A percentile compares a stretch with the other conserved stretches of the same genome.
These are phyloP conservation scores for Manis crassicaudata DNA, from an alignment of 2,797 vertebrate species.

Conservation along the genomic window DNA sequence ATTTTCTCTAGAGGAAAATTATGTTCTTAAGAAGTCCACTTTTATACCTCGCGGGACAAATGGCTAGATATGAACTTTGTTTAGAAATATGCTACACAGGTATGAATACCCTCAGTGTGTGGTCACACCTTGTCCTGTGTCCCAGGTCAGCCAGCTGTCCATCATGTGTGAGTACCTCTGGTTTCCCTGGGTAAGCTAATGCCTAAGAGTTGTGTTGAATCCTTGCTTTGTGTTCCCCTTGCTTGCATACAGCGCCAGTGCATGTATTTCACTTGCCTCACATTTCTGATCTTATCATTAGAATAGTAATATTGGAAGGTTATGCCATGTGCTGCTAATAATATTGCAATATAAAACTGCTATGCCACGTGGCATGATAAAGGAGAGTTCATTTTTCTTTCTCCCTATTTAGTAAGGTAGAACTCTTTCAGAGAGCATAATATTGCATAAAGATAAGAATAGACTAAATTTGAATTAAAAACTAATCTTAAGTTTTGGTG, in stretches of 20 bases:
- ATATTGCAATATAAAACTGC: neutral
- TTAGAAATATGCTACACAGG: neutral
- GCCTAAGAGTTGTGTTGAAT: neutral
- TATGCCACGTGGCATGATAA: neutral
- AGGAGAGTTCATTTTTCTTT: conserved; percentile 8
- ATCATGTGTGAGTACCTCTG: neutral
- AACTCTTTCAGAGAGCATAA: conserved; percentile 4
- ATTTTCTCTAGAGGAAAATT: conserved; percentile 37
- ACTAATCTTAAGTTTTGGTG: conserved; percentile 27
- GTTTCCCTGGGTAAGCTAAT: neutral
- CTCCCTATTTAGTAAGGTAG: neutral
- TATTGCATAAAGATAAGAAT: conserved; percentile 29
- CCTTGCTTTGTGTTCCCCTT: neutral
- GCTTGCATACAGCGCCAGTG: neutral
- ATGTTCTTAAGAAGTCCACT: neutral
- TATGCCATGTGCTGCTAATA: neutral
- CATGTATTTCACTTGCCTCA: neutral
- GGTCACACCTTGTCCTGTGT: neutral
- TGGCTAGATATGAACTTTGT: neutral
- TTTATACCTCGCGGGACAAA: neutral
- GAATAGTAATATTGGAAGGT: neutral
- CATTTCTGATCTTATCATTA: neutral
- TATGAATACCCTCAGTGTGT: neutral
- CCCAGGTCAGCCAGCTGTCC: neutral
- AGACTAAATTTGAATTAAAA: conserved; percentile 50